phyloP scores from a whole-genome alignment of 2,888 invertebrate genomes.

The Erebia palarica region DNA sequence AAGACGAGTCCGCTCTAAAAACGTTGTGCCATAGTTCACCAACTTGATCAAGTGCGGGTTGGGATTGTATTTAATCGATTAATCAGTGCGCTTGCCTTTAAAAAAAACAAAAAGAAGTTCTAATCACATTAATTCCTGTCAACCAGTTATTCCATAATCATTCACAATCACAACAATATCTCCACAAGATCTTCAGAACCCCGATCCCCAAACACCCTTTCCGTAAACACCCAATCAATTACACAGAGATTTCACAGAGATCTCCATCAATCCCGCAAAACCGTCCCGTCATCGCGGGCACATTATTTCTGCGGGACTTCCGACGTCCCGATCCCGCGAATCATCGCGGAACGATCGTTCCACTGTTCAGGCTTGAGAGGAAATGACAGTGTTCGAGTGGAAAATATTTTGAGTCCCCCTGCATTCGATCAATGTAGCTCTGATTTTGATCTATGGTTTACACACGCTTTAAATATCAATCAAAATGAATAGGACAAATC shows the following conservation, averaged over 20 bases:
- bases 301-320: constrained; percentile 62
- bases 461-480: too few relatives aligned
- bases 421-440: constrained; percentile 16
- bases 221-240: constrained; percentile 65
- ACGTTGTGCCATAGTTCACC: too few relatives aligned
- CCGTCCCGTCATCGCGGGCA: constrained; percentile 55
- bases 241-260: constrained; percentile 39
- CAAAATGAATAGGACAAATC: too few relatives aligned
- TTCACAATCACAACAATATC: constrained; percentile 26
- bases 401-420: constrained; percentile 44
- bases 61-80: too few relatives aligned
- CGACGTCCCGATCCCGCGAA: constrained; percentile 48
- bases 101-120: background rate
- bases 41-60: too few relatives aligned
- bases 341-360: constrained; percentile 43
- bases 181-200: constrained; percentile 9
- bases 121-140: background rate
- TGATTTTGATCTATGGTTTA: constrained; percentile 4
- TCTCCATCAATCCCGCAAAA: constrained; percentile 60
- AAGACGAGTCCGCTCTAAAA: too few relatives aligned
- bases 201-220: constrained; percentile 46
- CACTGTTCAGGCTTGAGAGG: constrained; percentile 36
- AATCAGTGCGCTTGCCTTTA: too few relatives aligned
- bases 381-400: constrained; percentile 48
- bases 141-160: constrained; percentile 9